Evolutionary conservation across 2,797 vertebrate genomes (phyloP), one percentile per base, ranked within the genome.

Genomic region (Rhabdomys pumilio): DNA sequence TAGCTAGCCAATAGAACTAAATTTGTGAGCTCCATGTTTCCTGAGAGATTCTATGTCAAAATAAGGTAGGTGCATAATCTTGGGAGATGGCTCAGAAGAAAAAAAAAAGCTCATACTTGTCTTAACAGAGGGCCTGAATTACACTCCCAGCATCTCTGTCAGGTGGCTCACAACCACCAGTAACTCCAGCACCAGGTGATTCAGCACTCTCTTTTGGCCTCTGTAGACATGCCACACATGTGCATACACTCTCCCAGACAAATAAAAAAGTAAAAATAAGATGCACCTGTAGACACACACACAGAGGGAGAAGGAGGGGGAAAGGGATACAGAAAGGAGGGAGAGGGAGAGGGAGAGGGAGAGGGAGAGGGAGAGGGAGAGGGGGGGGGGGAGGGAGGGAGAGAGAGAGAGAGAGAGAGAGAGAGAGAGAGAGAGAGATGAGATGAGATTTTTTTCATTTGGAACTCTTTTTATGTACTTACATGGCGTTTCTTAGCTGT

Each of bases 401-500:
- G 17, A 14, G 12, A 77, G 6, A 15, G 26, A 96, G 15, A 63
- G 44, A 92, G 55, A 38, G 47, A 53, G 47, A 34, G 26, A 79
- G 14, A 34, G 47, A 19, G 13, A 31, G 44, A 79, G 29, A 34
- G 15, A 34, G 44, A 29, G 38, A 44, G 22, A 72, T 82, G 50
- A 94, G 31, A 90, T 94, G 75, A 75, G 89, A 31, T 93, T 94
- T 81, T 75, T 75, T 96, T 41, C 53, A 89, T 1, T 84, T 10
- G 44, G 31, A 72, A 15, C 65, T 44, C 82, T 34, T 57, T 57
- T 8, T 84, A 15, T 59, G 76, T 1, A 89, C 29, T 75, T 44
- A 44, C 1, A 20, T 72, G 61, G 14, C 86, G 15, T 29, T 50
- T 94, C 77, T 13, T 89, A 81, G 26, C 65, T 94, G 13, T 93